phyloP scores from a whole-genome alignment of 2,113 vertebrate species.

The Eubucco bourcierii region DNA sequence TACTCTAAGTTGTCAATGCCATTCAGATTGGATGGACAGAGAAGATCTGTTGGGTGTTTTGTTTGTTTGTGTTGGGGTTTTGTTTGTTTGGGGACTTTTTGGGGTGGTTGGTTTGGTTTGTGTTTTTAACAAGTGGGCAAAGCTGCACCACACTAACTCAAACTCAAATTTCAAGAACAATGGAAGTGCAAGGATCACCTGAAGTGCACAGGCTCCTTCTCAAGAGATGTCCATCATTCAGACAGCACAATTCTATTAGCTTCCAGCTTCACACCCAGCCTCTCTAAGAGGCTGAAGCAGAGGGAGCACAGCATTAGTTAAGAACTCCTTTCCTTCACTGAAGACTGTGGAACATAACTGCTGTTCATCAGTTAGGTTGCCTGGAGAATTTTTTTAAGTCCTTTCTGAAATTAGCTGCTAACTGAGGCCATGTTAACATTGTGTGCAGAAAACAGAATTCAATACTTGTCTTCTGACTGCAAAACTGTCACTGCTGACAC shows the following conservation, averaged over 20 bases:
- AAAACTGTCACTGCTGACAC: background rate
- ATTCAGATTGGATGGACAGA: accelerated
- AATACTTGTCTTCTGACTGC: background rate
- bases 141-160: background rate
- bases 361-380: background rate
- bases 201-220: background rate
- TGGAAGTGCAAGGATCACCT: background rate
- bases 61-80: too few relatives aligned
- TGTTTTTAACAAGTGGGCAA: background rate
- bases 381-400: background rate
- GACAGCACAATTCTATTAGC: background rate
- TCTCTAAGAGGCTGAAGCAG: background rate
- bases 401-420: background rate
- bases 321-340: background rate
- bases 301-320: background rate
- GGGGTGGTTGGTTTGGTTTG: too few relatives aligned
- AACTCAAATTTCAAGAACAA: background rate
- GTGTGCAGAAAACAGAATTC: background rate
- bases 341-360: background rate
- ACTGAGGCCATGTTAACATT: background rate
- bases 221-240: background rate
- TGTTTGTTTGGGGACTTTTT: too few relatives aligned
- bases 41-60: background rate
- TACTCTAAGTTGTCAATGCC: background rate
- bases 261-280: background rate